phyloP scores from a whole-genome alignment of 2,888 invertebrate species.

The Thera obeliscata region DNA sequence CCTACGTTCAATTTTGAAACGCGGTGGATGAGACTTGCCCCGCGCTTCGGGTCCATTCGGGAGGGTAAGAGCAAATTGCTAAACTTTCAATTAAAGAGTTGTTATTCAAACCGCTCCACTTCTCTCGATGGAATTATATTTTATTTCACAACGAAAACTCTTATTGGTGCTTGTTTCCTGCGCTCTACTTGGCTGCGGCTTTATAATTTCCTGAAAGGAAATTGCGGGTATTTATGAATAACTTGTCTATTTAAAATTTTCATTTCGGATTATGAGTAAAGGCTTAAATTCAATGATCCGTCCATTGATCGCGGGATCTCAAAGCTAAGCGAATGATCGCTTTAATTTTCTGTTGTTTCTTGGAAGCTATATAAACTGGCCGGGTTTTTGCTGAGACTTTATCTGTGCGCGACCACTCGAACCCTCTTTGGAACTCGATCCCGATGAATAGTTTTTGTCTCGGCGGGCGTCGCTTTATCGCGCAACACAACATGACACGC shows the following conservation, averaged over 20 bases:
- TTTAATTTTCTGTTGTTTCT: conserved; percentile 37
- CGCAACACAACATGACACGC: conserved; percentile 38
- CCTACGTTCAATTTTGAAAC: conserved; percentile 84
- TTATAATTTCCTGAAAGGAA: conserved; percentile 64
- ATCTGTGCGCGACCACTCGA: conserved; percentile 42
- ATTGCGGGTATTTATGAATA: conserved; percentile 64
- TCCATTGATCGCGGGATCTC: conserved; percentile 39
- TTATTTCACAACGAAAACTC: conserved; percentile 76
- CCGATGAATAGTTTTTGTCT: conserved; percentile 46
- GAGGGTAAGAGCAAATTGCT: conserved; percentile 83
- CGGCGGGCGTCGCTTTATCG: conserved; percentile 39
- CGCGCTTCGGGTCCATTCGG: conserved; percentile 79
- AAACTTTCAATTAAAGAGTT: conserved; percentile 85
- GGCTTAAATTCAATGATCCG: conserved; percentile 46
- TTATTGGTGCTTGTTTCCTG: conserved; percentile 72
- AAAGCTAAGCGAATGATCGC: conserved; percentile 29
- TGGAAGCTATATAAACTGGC: conserved; percentile 37
- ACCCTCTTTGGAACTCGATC: conserved; percentile 42
- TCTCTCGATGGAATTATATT: conserved; percentile 77
- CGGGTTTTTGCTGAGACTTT: conserved; percentile 40
- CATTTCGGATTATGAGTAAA: conserved; percentile 41
- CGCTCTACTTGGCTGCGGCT: conserved; percentile 65
- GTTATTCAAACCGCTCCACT: conserved; percentile 81
- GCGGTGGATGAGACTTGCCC: conserved; percentile 79
- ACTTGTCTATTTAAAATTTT: conserved; percentile 59